Conservation (phyloP, 2,113 vertebrate genomes). For the Ondatra zibethicus region DNA sequence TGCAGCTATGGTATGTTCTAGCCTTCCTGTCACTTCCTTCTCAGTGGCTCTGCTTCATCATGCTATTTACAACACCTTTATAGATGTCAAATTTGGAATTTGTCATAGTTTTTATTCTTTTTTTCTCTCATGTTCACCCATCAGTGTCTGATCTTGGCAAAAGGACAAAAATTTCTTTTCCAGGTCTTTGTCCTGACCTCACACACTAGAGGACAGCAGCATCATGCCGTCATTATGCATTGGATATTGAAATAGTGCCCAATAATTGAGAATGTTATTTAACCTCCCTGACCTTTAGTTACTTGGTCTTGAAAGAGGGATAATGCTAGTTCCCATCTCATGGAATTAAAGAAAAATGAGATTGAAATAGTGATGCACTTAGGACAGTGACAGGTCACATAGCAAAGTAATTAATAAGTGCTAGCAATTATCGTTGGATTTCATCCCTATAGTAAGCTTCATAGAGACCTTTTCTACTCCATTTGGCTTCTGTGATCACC, state of each 20-base stretch:
- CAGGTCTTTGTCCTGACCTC: background rate
- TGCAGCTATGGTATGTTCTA: background rate
- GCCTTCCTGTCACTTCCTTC: background rate
- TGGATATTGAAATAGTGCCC: background rate
- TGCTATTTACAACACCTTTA: background rate
- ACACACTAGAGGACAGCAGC: background rate
- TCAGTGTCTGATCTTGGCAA: background rate
- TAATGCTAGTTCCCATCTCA: background rate
- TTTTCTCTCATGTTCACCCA: background rate
- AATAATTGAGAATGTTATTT: background rate
- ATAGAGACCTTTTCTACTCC: background rate
- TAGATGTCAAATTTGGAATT: background rate
- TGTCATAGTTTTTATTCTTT: background rate
- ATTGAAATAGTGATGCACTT: background rate
- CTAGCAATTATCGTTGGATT: background rate
- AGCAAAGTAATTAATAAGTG: background rate
- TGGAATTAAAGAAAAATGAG: background rate
- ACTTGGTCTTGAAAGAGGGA: background rate
- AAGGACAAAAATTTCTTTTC: background rate
- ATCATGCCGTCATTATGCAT: background rate
- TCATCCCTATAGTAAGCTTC: background rate
- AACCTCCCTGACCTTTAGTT: background rate
- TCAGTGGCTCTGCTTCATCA: background rate
- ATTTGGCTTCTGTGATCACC: background rate
- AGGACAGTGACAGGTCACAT: background rate